phyloP scores from a whole-genome alignment of 1,140 invertebrate species.

The Brachionus koreanus region DNA sequence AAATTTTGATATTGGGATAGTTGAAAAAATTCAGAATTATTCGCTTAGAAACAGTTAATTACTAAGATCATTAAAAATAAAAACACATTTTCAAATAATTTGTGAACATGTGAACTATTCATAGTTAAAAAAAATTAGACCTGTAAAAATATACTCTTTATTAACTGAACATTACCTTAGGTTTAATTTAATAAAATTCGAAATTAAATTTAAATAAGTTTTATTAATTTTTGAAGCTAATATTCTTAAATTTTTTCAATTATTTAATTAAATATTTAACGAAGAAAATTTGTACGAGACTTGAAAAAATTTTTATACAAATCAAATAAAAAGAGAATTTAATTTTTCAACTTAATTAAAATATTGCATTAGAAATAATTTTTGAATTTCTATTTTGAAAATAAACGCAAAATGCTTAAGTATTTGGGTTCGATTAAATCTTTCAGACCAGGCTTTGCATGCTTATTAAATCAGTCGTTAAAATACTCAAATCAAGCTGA shows the following conservation, averaged over 20 bases:
- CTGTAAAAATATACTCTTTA: not conserved
- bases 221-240: too few species aligned
- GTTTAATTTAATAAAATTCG: not conserved
- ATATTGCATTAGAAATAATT: not conserved
- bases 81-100: slow-evolving; percentile 16
- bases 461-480: not conserved
- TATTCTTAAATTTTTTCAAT: too few species aligned
- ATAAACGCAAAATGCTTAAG: slow-evolving; percentile 18
- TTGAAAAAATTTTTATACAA: not conserved
- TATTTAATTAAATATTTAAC: not conserved
- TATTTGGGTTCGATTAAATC: not conserved
- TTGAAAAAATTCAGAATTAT: not conserved
- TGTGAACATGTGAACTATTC: slow-evolving; percentile 12
- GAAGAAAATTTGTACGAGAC: not conserved
- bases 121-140: not conserved
- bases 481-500: not conserved
- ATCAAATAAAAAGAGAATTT: not conserved
- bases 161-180: slow-evolving; percentile 5
- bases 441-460: not conserved
- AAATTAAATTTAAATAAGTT: too few species aligned
- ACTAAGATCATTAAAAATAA: not conserved
- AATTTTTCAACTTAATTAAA: not conserved
- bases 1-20: not conserved
- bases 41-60: slow-evolving; percentile 39
- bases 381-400: not conserved